phyloP scores from a whole-genome alignment of 2,888 invertebrate species.

The Ecliptopera silaceata region DNA sequence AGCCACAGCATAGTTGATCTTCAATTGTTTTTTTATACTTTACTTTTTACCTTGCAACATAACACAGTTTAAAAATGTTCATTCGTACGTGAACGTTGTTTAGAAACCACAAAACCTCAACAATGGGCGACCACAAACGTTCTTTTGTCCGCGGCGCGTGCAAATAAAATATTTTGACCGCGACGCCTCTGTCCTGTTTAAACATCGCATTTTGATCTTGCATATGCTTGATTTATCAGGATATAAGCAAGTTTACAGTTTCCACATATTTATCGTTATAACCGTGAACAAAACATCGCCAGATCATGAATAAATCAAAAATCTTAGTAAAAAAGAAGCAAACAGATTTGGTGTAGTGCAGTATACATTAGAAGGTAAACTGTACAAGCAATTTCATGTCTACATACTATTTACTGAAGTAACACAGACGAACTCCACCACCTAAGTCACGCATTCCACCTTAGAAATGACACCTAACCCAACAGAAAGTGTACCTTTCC shows the following conservation, averaged over 20 bases:
- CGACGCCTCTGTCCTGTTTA: conserved; percentile 51
- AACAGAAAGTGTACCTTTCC: conserved; percentile 54
- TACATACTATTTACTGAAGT: conserved; percentile 25
- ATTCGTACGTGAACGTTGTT: conserved; percentile 52
- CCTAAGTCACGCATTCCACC: conserved; percentile 36
- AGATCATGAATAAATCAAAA: no score
- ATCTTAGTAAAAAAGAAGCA: no score
- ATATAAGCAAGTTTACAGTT: no score
- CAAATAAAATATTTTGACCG: conserved; percentile 70
- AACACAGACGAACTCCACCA: conserved; percentile 16
- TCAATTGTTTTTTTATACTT: not conserved
- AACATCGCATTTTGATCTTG: conserved; percentile 44
- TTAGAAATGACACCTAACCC: conserved; percentile 57
- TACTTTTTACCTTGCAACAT: not conserved
- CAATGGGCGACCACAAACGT: conserved; percentile 64
- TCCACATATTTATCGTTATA: no score
- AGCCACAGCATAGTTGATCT: no score
- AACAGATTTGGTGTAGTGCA: no score
- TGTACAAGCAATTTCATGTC: conserved; percentile 16
- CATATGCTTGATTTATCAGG: conserved; percentile 15
- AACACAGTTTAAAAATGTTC: conserved; percentile 16
- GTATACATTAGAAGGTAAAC: conserved; percentile 20
- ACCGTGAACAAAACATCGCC: no score
- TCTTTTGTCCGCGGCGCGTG: conserved; percentile 56
- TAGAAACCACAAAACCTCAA: conserved; percentile 60